Evolutionary conservation across 1,140 invertebrate genomes (phyloP), one percentile per base, ranked within the genome.

Genomic region (Drosophila nikananu): DNA sequence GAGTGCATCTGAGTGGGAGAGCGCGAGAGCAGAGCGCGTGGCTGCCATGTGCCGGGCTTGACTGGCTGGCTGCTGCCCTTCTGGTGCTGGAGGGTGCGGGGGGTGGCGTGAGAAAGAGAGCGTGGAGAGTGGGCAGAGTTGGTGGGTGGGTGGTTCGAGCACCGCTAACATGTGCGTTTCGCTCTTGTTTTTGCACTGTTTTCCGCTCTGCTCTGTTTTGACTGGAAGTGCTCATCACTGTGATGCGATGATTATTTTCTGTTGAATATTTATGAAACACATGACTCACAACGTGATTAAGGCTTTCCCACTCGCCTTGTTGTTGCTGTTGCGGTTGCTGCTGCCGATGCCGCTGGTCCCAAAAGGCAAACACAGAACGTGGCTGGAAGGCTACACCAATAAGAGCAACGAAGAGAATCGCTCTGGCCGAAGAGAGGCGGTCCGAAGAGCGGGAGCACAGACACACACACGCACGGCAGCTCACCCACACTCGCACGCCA

Each of bases 1-100:
- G 72, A 90, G 70, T 90, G 79, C 79, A 90, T 86, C 86, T 86
- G 86, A 90, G 86, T 77, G 86, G 86, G 86, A 90, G 82, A 90
- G 86, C 82, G 81, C 59, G 86, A 81, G 86, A 89, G 78, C 75
- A 80, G 75, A 73, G 83, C 63, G 61, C 70, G 74, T 78, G 81
- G 72, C 72, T 84, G 77, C 30, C 83, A 80, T 89, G 86, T 87
- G 84, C 84, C 81, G 81, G 84, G 84, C 84, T 89, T 89, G 54
- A 89, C 84, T 89, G 84, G 86, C 83, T 86, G 83, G 81, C 83
- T 86, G 83, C 67, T 58, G 64, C 32, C 58, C 57, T 52, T 51
- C 19, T 62, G 61, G 48, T 48, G 42, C 54, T 61, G 15, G 52
- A 23, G 5, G 39, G 13, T 39, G 49, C 25, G 42, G 57, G 54